A percentile compares a stretch with the other conserved stretches of the same genome.
These are phyloP conservation scores for Gallinago nigripennis DNA, from an alignment of 2,797 vertebrate genomes.

Conservation along the genomic window DNA sequence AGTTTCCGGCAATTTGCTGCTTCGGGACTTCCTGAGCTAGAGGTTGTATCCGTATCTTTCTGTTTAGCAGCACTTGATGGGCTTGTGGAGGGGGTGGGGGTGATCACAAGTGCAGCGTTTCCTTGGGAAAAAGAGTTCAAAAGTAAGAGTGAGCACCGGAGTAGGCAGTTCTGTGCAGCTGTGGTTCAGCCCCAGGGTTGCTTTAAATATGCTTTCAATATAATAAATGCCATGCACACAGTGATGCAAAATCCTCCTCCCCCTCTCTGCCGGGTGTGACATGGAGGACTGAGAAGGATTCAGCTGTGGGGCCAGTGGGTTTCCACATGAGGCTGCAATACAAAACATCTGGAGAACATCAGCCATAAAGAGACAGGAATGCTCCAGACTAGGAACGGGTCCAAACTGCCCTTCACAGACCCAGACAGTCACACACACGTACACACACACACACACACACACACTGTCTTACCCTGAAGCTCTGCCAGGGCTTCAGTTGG, in stretches of 20 bases:
- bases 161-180: neutral
- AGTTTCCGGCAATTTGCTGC: constrained; percentile 46
- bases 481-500: neutral
- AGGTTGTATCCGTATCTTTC: constrained; percentile 14
- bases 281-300: neutral
- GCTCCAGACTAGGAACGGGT: neutral
- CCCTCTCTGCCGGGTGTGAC: neutral
- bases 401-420: neutral
- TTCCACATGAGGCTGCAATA: constrained; percentile 34
- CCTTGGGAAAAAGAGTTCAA: neutral
- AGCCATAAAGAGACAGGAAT: constrained; percentile 36
- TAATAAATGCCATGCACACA: neutral
- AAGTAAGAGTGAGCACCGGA: neutral
- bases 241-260: neutral
- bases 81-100: neutral
- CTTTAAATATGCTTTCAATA: neutral
- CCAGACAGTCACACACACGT: neutral
- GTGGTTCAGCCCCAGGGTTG: neutral
- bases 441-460: neutral
- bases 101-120: neutral
- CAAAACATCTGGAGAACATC: constrained; percentile 61
- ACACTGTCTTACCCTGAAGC: neutral
- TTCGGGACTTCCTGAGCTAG: constrained; percentile 39
- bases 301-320: neutral
- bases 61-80: neutral